Conservation (phyloP, 2,888 invertebrate species). For the Phytoseiulus persimilis region DNA sequence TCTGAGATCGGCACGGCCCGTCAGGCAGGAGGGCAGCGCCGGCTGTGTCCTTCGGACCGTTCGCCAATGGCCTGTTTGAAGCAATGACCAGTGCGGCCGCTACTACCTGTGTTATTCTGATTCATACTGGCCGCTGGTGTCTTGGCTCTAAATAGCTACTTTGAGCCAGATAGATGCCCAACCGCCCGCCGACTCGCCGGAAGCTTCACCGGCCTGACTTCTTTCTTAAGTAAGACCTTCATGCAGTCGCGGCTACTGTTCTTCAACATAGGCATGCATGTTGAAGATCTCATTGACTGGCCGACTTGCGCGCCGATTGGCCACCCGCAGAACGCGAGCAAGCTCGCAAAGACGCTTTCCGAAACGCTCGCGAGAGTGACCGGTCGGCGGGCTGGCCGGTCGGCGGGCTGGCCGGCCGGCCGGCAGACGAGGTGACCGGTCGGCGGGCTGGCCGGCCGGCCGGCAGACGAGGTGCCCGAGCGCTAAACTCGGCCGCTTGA, state of each 20-base stretch:
- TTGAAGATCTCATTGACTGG: not conserved
- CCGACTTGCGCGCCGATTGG: not conserved
- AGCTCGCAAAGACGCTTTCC: not conserved
- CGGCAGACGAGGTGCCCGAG: not conserved
- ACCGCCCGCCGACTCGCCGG: not conserved
- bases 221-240: not conserved
- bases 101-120: conserved; percentile 5
- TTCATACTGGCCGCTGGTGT: not conserved
- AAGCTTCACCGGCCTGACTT: not conserved
- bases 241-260: not conserved
- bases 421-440: not conserved
- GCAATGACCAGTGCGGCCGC: conserved; percentile 5
- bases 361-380: not conserved
- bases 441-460: too few relatives aligned
- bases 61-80: conserved; percentile 5
- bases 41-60: not conserved
- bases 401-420: too few relatives aligned
- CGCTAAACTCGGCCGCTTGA: not conserved
- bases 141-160: not conserved
- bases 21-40: not conserved
- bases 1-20: not conserved
- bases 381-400: too few relatives aligned
- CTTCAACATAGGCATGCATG: not conserved
- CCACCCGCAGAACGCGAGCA: not conserved
- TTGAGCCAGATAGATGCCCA: not conserved